A percentile compares a stretch with the other conserved stretches of the same genome.
Conservation (phyloP, 2,797 vertebrate genomes). For the Alectoris magna region DNA sequence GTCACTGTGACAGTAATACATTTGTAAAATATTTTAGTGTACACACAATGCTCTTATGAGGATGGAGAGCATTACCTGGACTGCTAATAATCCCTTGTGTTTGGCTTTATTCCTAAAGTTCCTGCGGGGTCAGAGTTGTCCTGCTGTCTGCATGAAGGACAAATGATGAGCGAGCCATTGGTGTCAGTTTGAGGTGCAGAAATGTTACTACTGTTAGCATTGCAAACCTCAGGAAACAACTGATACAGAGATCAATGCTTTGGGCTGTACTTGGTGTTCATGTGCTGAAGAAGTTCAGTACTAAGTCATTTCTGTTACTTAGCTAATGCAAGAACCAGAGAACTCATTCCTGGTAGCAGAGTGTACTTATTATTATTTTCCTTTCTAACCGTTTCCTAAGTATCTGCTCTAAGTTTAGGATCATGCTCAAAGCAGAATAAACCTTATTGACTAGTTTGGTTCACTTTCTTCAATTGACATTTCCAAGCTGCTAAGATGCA, state of each 20-base stretch:
- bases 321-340: fast-evolving
- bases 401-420: background rate
- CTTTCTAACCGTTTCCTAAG: background rate
- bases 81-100: background rate
- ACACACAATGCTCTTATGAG: conserved; percentile 20
- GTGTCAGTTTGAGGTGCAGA: conserved; percentile 13
- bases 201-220: background rate
- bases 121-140: background rate
- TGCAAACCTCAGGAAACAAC: background rate
- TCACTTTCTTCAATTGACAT: background rate
- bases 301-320: background rate
- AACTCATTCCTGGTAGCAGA: background rate
- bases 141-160: conserved; percentile 10
- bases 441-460: background rate
- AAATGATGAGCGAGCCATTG: conserved; percentile 12
- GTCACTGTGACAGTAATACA: background rate
- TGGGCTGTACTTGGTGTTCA: background rate
- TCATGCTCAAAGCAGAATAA: conserved; percentile 11
- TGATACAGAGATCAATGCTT: background rate
- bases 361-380: background rate
- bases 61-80: background rate
- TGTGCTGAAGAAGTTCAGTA: background rate
- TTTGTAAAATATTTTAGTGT: background rate
- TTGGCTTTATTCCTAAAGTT: conserved; percentile 3
- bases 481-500: background rate